Conservation (phyloP, 2,113 vertebrate genomes). For the Hiodon alosoides region DNA sequence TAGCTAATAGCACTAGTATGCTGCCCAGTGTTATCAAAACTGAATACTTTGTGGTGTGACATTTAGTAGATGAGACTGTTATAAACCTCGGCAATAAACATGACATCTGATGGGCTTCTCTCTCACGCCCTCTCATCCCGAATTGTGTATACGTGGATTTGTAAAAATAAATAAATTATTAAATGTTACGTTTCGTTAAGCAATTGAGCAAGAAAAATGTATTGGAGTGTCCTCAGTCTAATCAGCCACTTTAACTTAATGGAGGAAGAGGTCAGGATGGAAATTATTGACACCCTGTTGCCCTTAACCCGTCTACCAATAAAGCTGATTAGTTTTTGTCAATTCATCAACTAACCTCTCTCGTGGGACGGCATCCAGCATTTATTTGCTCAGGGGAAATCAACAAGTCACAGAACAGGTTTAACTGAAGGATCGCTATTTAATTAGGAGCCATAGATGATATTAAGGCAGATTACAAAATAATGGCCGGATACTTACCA, state of each 20-base stretch:
- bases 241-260: slow-evolving; percentile 88
- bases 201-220: slow-evolving; percentile 60
- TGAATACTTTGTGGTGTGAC: slow-evolving; percentile 36
- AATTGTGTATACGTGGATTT: slow-evolving; percentile 10
- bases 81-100: slow-evolving; percentile 69
- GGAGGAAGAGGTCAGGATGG: slow-evolving; percentile 84
- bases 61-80: slow-evolving; percentile 73
- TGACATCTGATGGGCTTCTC: slow-evolving; percentile 53
- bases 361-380: slow-evolving; percentile 70
- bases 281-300: slow-evolving; percentile 88
- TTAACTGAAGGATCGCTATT: slow-evolving; percentile 59
- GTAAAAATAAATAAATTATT: neutral
- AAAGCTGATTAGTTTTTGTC: slow-evolving; percentile 97
- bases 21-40: slow-evolving; percentile 15
- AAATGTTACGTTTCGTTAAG: slow-evolving; percentile 66
- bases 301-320: slow-evolving; percentile 97
- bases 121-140: slow-evolving; percentile 55
- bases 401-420: slow-evolving; percentile 83
- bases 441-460: slow-evolving; percentile 59
- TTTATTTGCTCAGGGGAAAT: slow-evolving; percentile 94
- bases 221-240: slow-evolving; percentile 68
- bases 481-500: slow-evolving; percentile 45
- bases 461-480: slow-evolving; percentile 60
- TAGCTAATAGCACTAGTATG: slow-evolving; percentile 21
- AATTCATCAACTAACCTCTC: slow-evolving; percentile 88